Conservation (phyloP, 2,888 invertebrate genomes). For the Pristionchus mayeri region DNA sequence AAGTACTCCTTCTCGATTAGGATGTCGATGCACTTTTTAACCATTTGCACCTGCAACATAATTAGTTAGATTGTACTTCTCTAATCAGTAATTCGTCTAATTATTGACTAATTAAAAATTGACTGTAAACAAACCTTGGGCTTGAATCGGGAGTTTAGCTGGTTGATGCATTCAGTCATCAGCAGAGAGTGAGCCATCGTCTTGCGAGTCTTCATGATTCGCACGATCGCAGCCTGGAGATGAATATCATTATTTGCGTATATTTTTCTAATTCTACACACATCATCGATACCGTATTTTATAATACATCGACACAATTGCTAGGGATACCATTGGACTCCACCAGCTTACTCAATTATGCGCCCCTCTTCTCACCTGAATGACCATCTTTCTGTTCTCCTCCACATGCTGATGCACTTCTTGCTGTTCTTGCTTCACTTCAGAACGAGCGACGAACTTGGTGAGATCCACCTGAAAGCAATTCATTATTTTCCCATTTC, state of each 20-base stretch:
- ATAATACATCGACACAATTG: too few species aligned
- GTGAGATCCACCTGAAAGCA: conserved; percentile 97
- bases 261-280: too few species aligned
- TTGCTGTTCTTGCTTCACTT: conserved; percentile 95
- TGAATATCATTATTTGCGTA: too few species aligned
- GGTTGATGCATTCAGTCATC: conserved; percentile 95
- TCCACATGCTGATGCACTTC: conserved; percentile 98
- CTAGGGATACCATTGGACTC: too few species aligned
- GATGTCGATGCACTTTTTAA: conserved; percentile 98
- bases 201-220: conserved; percentile 96
- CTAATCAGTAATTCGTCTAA: neutral
- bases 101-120: neutral
- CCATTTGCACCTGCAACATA: conserved; percentile 68
- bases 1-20: conserved; percentile 99
- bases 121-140: conserved; percentile 84
- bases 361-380: too few species aligned
- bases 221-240: conserved; percentile 80
- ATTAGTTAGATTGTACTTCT: neutral
- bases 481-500: too few species aligned
- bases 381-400: conserved; percentile 96
- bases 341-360: too few species aligned
- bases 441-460: conserved; percentile 92
- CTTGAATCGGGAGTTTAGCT: conserved; percentile 94
- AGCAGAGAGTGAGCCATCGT: conserved; percentile 91
- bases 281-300: too few species aligned